These are phyloP conservation scores for Scolopax rusticola DNA, from an alignment of 2,797 vertebrate genomes.

Conservation along the genomic window DNA sequence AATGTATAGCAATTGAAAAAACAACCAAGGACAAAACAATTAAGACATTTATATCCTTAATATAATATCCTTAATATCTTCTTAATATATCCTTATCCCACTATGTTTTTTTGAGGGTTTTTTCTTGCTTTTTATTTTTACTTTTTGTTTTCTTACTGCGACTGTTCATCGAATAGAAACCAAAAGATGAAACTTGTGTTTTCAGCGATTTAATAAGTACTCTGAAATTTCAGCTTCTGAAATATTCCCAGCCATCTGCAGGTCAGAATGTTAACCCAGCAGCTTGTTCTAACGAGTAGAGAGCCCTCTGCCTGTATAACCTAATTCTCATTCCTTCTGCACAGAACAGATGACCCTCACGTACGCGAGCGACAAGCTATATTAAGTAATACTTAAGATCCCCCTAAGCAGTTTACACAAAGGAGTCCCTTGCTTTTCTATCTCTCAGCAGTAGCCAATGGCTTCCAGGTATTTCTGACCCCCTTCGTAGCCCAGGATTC, in stretches of 20 bases:
- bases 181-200: neutral
- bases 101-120: no score
- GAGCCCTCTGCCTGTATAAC: neutral
- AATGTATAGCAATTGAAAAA: neutral
- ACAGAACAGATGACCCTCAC: neutral
- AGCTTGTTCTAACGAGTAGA: neutral
- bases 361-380: neutral
- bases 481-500: neutral
- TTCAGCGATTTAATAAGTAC: neutral
- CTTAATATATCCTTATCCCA: no score
- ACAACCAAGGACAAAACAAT: neutral
- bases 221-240: neutral
- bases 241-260: neutral
- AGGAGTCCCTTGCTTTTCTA: neutral
- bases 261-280: neutral
- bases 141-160: neutral
- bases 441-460: neutral
- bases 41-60: neutral
- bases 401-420: conserved; percentile 42
- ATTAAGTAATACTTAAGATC: conserved; percentile 32
- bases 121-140: no score
- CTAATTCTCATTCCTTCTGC: neutral
- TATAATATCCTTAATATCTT: no score
- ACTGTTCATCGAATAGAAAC: neutral
- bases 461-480: neutral